A percentile compares a stretch with the other conserved stretches of the same genome.
These are phyloP conservation scores for Drosophila demipolita DNA, from an alignment of 2,888 invertebrate species.

Conservation along the genomic window DNA sequence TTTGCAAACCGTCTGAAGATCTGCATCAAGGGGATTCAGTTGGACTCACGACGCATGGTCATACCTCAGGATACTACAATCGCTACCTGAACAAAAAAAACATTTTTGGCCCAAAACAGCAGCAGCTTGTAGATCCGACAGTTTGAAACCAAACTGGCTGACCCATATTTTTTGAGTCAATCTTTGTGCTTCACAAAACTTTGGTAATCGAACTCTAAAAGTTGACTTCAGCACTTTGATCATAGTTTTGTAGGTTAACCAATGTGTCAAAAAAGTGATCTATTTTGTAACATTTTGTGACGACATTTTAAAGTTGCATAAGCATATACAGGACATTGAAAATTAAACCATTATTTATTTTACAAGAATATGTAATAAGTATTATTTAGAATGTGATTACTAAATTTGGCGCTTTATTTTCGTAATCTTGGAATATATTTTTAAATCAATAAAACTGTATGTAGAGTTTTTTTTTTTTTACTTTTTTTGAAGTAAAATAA, in stretches of 20 bases:
- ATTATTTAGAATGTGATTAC: neutral
- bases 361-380: neutral
- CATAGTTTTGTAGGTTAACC: neutral
- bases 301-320: neutral
- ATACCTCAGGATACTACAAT: neutral
- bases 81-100: neutral
- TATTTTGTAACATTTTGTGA: neutral
- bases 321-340: neutral
- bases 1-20: neutral
- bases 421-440: neutral
- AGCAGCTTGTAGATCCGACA: neutral
- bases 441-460: neutral
- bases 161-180: neutral
- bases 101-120: neutral
- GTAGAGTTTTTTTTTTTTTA: neutral
- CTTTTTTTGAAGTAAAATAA: too few relatives aligned
- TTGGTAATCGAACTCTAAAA: neutral
- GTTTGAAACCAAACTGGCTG: neutral
- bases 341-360: neutral
- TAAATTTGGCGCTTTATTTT: neutral
- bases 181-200: too few relatives aligned
- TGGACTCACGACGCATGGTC: neutral
- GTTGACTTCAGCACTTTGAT: neutral
- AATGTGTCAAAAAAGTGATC: neutral
- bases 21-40: neutral